phyloP scores from a whole-genome alignment of 2,113 vertebrate genomes.

The Phyllostomus discolor region DNA sequence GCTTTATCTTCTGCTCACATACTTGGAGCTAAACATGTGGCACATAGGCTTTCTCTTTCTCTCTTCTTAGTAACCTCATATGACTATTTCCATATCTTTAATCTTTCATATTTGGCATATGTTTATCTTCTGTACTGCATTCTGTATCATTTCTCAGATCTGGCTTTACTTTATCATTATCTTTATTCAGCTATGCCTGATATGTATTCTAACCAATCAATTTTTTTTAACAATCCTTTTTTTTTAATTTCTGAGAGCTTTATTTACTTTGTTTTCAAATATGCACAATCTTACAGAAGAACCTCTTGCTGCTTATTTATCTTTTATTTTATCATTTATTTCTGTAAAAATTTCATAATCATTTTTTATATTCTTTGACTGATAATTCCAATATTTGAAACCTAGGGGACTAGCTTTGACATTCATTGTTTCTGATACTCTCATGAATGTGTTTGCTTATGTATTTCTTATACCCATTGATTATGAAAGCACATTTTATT shows the following conservation, averaged over 20 bases:
- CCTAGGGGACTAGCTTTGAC: background rate
- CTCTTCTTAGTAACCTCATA: background rate
- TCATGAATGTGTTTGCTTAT: background rate
- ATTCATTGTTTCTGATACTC: background rate
- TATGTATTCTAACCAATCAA: background rate
- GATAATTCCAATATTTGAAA: background rate
- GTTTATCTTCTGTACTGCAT: background rate
- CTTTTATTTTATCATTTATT: background rate
- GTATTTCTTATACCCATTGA: background rate
- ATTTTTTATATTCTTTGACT: background rate
- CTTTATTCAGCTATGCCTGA: background rate
- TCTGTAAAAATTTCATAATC: background rate
- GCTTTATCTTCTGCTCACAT: background rate
- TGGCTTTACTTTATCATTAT: background rate
- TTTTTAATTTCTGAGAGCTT: background rate
- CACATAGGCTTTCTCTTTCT: background rate
- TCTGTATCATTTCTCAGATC: background rate
- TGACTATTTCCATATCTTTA: background rate
- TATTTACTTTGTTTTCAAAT: background rate
- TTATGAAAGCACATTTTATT: background rate
- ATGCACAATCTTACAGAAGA: background rate
- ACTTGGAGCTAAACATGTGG: background rate
- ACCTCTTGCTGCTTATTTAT: background rate
- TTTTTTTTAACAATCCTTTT: background rate
- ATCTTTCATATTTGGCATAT: background rate